Evolutionary conservation across 2,797 vertebrate species (phyloP).

Genomic region (Gymnothorax javanicus): DNA sequence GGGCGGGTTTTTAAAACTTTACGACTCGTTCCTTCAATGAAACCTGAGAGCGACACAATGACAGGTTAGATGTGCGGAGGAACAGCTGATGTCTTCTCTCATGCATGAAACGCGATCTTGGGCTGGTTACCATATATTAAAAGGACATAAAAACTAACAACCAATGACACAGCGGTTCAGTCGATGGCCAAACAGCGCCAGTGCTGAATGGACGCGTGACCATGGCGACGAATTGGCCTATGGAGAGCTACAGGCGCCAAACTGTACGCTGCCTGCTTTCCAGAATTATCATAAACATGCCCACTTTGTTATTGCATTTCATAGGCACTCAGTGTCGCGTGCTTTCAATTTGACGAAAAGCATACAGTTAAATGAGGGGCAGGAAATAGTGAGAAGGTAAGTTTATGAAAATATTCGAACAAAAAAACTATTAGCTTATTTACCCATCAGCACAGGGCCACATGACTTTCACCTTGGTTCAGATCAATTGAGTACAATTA

Average conservation of each 20-base stretch:
- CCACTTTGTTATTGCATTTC: no score
- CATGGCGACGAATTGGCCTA: constrained; percentile 40
- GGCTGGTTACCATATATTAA: constrained; percentile 20
- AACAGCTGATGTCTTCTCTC: background rate
- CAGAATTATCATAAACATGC: no score
- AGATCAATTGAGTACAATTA: no score
- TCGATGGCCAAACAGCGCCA: constrained; percentile 38
- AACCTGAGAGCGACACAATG: background rate
- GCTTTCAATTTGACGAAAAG: no score
- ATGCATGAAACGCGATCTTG: constrained; percentile 19
- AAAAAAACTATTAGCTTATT: no score
- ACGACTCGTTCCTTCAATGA: constrained; percentile 7
- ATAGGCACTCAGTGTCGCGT: no score
- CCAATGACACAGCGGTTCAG: constrained; percentile 62
- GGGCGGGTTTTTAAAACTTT: background rate
- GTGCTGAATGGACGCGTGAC: constrained; percentile 35
- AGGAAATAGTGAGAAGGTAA: no score
- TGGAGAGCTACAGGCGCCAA: background rate
- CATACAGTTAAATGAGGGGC: no score
- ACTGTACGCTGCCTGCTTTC: background rate
- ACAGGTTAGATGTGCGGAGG: background rate
- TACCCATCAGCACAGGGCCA: no score
- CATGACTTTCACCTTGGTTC: no score
- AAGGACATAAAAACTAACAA: constrained; percentile 54
- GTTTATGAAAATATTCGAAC: no score